Evolutionary conservation across 2,888 invertebrate species (phyloP), one percentile per base, ranked within the genome.

Genomic region (Scaptodrosophila latifasciaeformis): DNA sequence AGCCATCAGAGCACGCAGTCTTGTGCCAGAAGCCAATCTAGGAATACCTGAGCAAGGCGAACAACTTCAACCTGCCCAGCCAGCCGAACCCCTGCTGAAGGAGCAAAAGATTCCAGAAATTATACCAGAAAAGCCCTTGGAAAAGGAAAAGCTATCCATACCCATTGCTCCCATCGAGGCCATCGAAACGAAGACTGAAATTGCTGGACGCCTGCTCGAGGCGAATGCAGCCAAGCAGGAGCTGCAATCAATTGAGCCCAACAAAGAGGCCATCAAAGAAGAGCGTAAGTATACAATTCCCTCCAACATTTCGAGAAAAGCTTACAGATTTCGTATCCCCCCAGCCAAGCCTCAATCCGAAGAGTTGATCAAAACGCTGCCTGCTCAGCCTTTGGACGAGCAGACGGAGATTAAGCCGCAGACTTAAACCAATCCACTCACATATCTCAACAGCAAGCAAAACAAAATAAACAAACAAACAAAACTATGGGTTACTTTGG

Each of bases 1-100:
- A 0, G 69, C 82, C 18, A 68, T 84, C 10, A 78, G 83, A 6
- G 83, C 84, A 2, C 84, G 84, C 44, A 83, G 84, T 56, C 61
- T 83, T 54, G 67, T 69, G 35, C 40, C 61, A 6, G 67, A 69
- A 5, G 59, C 49, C 29, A 54, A 19, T 10, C 35, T 15, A 5
- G 27, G 2, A 2, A 48, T 59, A 24, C 42, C 57, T 1, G 17
- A 58, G 18, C 27, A 61, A 13, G 18, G 7, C 1, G 24, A 29
- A 18, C 6, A 27, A 13, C 39, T 29, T 7, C 15, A 17, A 15
- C n/a, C n/a, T n/a, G n/a, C n/a, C 12, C 42, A 50, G 35, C 43
- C 17, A 42, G 54, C 59, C 30, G 10, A 39, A n/a, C 47, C 34
- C 4, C 30, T 44, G 51, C 43, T 37, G 2, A 43, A 37, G 44